Conservation (phyloP, 2,888 invertebrate genomes). For the Xestobium rufovillosum region DNA sequence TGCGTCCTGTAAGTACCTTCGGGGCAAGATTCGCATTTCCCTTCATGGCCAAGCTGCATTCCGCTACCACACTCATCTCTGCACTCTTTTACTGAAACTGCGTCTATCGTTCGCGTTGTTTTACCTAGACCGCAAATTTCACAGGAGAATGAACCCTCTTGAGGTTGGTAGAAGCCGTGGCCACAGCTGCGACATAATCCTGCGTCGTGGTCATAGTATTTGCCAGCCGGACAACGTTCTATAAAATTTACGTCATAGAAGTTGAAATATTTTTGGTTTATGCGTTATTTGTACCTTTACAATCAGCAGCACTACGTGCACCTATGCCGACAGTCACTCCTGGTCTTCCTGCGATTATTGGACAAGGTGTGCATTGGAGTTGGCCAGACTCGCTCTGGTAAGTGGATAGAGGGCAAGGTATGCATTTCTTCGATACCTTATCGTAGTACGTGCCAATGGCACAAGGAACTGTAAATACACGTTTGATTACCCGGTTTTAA, state of each 20-base stretch:
- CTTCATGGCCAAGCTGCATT: conserved; percentile 77
- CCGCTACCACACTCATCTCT: conserved; percentile 85
- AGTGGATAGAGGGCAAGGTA: conserved; percentile 78
- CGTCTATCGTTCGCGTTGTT: conserved; percentile 85
- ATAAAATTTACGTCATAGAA: conserved; percentile 22
- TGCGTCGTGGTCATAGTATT: conserved; percentile 83
- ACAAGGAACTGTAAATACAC: conserved; percentile 65
- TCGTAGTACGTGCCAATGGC: conserved; percentile 85
- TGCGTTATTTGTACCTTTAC: conserved; percentile 59
- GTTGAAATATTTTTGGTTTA: not conserved
- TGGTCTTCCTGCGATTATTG: conserved; percentile 79
- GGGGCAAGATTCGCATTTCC: conserved; percentile 88
- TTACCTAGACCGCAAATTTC: conserved; percentile 82
- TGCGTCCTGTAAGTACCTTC: conserved; percentile 63
- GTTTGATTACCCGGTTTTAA: conserved; percentile 15
- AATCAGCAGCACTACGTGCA: conserved; percentile 80
- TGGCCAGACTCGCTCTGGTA: conserved; percentile 94
- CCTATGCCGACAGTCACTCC: conserved; percentile 84
- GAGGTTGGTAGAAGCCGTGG: conserved; percentile 87
- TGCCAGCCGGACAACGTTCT: conserved; percentile 90
- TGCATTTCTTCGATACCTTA: conserved; percentile 66
- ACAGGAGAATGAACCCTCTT: conserved; percentile 85
- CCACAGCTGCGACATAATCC: conserved; percentile 89
- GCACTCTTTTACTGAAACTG: conserved; percentile 79
- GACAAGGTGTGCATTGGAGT: conserved; percentile 81